These are phyloP conservation scores for Poicephalus gulielmi DNA, from an alignment of 2,113 vertebrate genomes.

Conservation along the genomic window DNA sequence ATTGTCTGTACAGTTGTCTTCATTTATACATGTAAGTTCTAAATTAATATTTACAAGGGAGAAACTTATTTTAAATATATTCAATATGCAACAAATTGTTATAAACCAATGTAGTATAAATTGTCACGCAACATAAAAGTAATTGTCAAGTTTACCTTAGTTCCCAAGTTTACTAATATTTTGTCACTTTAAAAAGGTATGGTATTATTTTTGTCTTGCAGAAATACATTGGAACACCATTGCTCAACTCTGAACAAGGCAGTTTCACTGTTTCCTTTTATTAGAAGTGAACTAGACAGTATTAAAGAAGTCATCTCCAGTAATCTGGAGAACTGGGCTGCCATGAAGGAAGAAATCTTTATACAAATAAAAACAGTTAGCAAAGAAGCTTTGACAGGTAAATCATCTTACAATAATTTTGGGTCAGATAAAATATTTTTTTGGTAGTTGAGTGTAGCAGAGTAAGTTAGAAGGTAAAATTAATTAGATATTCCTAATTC, in stretches of 20 bases:
- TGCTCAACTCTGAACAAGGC: constrained; percentile 70
- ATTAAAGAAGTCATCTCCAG: constrained; percentile 76
- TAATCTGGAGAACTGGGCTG: constrained; percentile 73
- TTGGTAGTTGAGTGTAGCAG: background rate
- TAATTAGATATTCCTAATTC: background rate
- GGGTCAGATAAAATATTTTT: background rate
- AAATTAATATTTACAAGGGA: background rate
- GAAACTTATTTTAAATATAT: background rate
- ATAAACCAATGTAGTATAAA: background rate
- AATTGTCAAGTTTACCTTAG: background rate
- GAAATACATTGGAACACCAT: constrained; percentile 69
- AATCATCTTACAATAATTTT: background rate
- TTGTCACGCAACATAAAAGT: background rate
- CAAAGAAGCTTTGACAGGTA: constrained; percentile 73
- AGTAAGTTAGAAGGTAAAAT: background rate
- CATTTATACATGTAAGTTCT: background rate
- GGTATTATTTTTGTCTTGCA: constrained; percentile 49
- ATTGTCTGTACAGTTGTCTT: background rate
- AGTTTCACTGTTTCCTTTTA: constrained; percentile 67
- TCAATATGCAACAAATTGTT: background rate
- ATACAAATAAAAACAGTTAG: constrained; percentile 69
- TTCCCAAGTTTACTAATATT: background rate
- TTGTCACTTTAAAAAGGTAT: background rate
- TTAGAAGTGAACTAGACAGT: constrained; percentile 70
- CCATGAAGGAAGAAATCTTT: constrained; percentile 70